These are phyloP conservation scores for Catocala fraxini DNA, from an alignment of 2,888 invertebrate species.

Conservation along the genomic window DNA sequence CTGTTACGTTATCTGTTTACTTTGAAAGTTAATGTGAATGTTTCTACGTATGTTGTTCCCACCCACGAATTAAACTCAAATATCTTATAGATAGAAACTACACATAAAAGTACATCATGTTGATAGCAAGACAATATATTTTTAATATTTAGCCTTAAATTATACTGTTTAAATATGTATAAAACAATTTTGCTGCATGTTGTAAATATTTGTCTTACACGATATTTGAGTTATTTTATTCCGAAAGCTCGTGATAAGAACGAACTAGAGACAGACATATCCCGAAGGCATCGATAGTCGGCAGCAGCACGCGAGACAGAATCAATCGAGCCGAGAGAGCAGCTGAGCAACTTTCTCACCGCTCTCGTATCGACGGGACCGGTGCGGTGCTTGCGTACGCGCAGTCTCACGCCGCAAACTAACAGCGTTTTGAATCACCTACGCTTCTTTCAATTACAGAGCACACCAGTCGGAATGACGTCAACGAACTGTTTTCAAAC, in stretches of 20 bases:
- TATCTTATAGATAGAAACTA: slow-evolving; percentile 1
- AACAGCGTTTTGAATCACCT: slow-evolving; percentile 36
- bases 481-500: slow-evolving; percentile 10
- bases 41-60: slow-evolving; percentile 6
- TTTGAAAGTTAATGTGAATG: slow-evolving; percentile 18
- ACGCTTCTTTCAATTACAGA: slow-evolving; percentile 8
- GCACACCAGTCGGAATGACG: slow-evolving; percentile 1
- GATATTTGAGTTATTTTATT: background rate
- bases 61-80: slow-evolving; percentile 14
- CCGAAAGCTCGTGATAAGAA: slow-evolving; percentile 9
- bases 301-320: slow-evolving; percentile 60
- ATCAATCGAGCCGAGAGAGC: slow-evolving; percentile 77
- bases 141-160: too few species aligned
- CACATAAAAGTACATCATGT: too few species aligned
- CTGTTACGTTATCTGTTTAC: slow-evolving; percentile 22
- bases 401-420: slow-evolving; percentile 47
- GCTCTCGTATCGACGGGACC: slow-evolving; percentile 72
- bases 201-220: background rate
- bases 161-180: too few species aligned
- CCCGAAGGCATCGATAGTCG: slow-evolving; percentile 51
- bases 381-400: slow-evolving; percentile 56
- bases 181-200: too few species aligned
- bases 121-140: too few species aligned
- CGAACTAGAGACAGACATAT: slow-evolving; percentile 30
- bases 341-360: slow-evolving; percentile 80